Base-by-base conservation (phyloP, 1,140 invertebrate species). In the Hylaeus anthracinus region DNA sequence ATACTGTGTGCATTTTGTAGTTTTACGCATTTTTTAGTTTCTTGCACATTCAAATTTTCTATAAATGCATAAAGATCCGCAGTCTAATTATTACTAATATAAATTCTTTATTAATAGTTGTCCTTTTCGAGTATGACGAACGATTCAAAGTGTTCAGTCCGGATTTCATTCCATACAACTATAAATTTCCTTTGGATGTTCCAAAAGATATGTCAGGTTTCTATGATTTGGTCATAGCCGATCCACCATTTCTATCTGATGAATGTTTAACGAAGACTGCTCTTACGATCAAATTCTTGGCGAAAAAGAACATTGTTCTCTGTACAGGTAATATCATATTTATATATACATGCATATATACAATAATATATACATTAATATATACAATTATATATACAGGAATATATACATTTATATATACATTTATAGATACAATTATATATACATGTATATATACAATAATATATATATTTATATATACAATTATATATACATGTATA, bases 221-320 rank as follows among this genome's bases (percentile, higher is more conserved):
- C 41, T 99, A 97, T 94, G 97, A 99, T 92, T 87, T 99, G 26
- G 96, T 99, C 3, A 94, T 99, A 72, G 97, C 96, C 0, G 98
- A 99, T 94, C 98, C 98, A 12, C 98, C 98, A 12, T 99, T 99
- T 93, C 93, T 99, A 6, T 97, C 98, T 0, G 96, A 98, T 85
- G 98, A 99, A 93, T 99, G 98, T 94, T 94, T 99, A 26, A 95
- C 95, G 3, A 99, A 99, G 94, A 96, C 96, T 43, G 95, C 97
- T 0, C 91, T 95, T 60, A 98, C 98, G 1, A 95, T 99, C 5
- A 96, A 96, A 84, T 95, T 95, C 85, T 89, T 99, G 63, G 91
- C 95, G 0, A 97, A 97, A 90, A 94, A 95, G 5, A 97, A 98
- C 90, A 95, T 99, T 64, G 95, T 99, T 51, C 92, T 99, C 1